phyloP scores from a whole-genome alignment of 2,797 vertebrate species.

The Enteromius fasciolatus region DNA sequence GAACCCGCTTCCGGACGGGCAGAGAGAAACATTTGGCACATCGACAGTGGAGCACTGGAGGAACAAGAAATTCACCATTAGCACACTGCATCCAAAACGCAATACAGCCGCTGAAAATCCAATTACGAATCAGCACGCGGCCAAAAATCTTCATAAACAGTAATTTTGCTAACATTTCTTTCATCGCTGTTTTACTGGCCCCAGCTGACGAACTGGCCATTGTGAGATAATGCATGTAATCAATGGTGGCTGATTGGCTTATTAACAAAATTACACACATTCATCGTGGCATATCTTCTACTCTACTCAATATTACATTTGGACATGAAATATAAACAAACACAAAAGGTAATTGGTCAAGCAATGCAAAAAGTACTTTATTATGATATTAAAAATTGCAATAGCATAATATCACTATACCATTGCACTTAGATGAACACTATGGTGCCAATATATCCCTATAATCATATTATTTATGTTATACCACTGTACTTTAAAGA shows the following conservation, averaged over 20 bases:
- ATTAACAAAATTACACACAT: background rate
- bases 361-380: background rate
- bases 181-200: background rate
- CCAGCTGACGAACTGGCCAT: background rate
- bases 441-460: background rate
- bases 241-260: too few species aligned
- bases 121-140: background rate
- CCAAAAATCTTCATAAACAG: background rate
- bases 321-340: background rate
- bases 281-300: background rate
- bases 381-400: background rate
- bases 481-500: background rate
- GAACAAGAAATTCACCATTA: background rate
- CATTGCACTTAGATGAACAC: background rate
- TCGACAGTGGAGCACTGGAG: constrained; percentile 86
- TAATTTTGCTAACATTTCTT: background rate
- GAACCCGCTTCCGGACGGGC: constrained; percentile 83
- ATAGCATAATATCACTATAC: background rate
- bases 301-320: too few species aligned
- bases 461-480: background rate
- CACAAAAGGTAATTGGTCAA: background rate
- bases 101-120: background rate
- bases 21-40: constrained; percentile 93
- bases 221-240: background rate
- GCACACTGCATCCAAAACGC: background rate